Base-by-base conservation (phyloP, 1,140 invertebrate species). In the Lasioglossum baleicum region DNA sequence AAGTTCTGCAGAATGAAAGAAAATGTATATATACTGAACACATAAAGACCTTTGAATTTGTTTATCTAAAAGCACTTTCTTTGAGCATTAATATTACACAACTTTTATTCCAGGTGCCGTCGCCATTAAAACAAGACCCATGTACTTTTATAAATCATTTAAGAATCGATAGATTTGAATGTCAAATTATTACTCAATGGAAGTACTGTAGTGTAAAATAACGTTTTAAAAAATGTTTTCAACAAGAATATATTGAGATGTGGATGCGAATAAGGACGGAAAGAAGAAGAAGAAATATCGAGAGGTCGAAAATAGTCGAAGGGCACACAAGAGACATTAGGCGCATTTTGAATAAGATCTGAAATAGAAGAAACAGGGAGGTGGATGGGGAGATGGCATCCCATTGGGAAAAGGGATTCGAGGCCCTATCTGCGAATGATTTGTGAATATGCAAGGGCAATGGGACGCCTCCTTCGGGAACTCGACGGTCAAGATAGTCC, bases 381-480 rank as follows among this genome's bases (percentile, higher is more conserved):
- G 87, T 8, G 20, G 87, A 74, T 72, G 53, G 84, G 86, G 72
- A 71, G 82, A 84, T 63, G 80, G 79, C 87, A 87, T 86, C 85
- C 84, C 85, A 65, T 68, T 71, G 82, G 84, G 73, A 58, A 44
- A 65, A 78, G 75, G 84, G 82, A 86, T 87, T 82, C 85, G 75
- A 64, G 65, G 81, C 74, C 82, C 84, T 87, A 87, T 87, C 85
- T 84, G 75, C 88, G 90, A 90, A 92, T 92, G 91, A 92, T 92
- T 92, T 92, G 91, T 92, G 91, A 92, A 92, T 92, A 92, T 92
- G 91, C 91, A 92, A 92, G 90, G 88, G 89, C 89, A 90, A 90
- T 88, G 90, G 91, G 88, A 90, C 89, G 88, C 88, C 88, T 90
- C 90, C 90, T 88, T 86, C 89, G 90, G 88, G 88, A 90, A 82